phyloP scores from a whole-genome alignment of 1,140 invertebrate species.

The Eubasilissa regina region DNA sequence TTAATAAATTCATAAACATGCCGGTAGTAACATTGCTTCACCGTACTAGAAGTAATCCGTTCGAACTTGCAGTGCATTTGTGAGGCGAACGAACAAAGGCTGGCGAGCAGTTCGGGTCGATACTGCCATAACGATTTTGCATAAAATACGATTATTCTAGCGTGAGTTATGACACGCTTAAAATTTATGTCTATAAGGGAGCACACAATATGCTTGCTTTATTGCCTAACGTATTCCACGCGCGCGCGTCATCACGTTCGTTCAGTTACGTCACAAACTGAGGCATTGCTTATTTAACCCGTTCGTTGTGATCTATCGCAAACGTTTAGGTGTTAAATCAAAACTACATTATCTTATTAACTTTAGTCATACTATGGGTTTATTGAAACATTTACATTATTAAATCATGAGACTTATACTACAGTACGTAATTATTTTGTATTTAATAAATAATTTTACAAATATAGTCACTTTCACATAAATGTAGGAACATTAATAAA shows the following conservation, averaged over 20 bases:
- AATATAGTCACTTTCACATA: too few relatives aligned
- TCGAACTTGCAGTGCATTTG: conserved; percentile 9
- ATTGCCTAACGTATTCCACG: conserved; percentile 57
- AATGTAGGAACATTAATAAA: too few relatives aligned
- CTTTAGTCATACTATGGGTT: background rate
- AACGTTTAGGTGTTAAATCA: too few relatives aligned
- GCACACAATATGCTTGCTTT: conserved; percentile 58
- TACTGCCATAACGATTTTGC: conserved; percentile 61
- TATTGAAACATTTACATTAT: background rate
- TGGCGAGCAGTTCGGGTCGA: conserved; percentile 52
- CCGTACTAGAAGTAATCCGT: conserved; percentile 21
- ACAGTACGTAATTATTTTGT: too few relatives aligned
- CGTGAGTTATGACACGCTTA: conserved; percentile 59
- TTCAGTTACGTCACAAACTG: conserved; percentile 46
- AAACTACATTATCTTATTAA: background rate
- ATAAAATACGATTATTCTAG: conserved; percentile 60
- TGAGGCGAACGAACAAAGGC: conserved; percentile 48
- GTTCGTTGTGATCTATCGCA: background rate
- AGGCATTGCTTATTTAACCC: conserved; percentile 31
- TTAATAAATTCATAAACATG: background rate
- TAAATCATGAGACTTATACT: too few relatives aligned
- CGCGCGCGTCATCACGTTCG: conserved; percentile 55
- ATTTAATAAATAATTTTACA: too few relatives aligned
- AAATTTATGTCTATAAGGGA: conserved; percentile 57
- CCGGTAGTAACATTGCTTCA: background rate